Base-by-base conservation (phyloP, 1,140 invertebrate species). In the Mesaphorura yosii region DNA sequence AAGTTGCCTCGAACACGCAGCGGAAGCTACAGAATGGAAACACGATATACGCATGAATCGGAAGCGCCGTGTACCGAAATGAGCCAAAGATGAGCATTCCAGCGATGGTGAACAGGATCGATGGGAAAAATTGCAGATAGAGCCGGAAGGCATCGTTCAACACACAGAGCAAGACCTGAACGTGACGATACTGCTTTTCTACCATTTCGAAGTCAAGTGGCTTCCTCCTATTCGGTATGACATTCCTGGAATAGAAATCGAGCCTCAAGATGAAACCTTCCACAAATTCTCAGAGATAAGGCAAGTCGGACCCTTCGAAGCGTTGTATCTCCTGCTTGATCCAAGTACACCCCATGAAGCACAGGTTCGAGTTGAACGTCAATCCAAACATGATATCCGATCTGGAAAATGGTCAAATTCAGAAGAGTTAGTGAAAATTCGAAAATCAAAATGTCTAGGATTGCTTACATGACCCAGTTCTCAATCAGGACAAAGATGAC, bases 11-110 rank as follows among this genome's bases (percentile, higher is more conserved):
- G 17, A 50, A 50, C 3, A 17, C 20, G 34, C 48, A 50, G 5
- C 48, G n/a, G 15, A 50, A 5, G 2, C 34, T n/a, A 39, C 48
- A 50, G 4, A 29, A 38, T 14, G 48, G 48, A 23, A 38, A 50
- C 34, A 50, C 28, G 6, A 38, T 25, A 39, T 50, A 50, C 4
- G 19, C 17, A 4, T 17, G 5, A 22, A 22, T 39, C 12, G 27
- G 27, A 38, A 50, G 27, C 6, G 7, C 4, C 12, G 3, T 6
- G 20, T 39, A 50, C 19, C 20, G 19, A 23, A 50, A 39, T 22
- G 20, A 5, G 3, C 27, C 48, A 39, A 39, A 50, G 10, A 50
- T 3, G 2, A 50, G 27, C 15, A 50, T 22, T 3, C 22, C 34
- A 19, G 19, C 48, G 17, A 50, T 50, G 10, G 22, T 27, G 5